These are phyloP conservation scores for Eretmocerus hayati DNA, from an alignment of 2,888 invertebrate genomes.

Conservation along the genomic window DNA sequence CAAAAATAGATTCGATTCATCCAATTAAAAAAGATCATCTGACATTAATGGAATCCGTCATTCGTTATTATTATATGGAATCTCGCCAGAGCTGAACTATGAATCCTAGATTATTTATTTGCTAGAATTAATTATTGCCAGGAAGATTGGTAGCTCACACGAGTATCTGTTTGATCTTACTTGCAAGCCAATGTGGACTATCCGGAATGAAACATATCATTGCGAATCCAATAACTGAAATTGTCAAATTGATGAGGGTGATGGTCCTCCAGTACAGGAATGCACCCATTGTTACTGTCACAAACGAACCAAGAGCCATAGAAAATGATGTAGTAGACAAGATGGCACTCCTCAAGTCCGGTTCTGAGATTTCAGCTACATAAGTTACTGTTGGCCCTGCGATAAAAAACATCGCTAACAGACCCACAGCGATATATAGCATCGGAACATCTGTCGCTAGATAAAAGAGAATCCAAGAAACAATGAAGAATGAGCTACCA, in stretches of 20 bases:
- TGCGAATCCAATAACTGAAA: conserved; percentile 59
- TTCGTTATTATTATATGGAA: too few relatives aligned
- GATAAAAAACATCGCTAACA: not conserved
- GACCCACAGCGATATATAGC: not conserved
- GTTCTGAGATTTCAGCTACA: conserved; percentile 2
- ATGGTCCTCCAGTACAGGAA: conserved; percentile 65
- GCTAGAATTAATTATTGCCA: too few relatives aligned
- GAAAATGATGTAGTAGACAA: conserved; percentile 44
- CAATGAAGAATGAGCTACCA: not conserved
- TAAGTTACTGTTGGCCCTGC: conserved; percentile 2
- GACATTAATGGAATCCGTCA: too few relatives aligned
- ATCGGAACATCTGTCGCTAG: not conserved
- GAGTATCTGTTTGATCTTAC: too few relatives aligned
- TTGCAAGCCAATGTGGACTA: conserved; percentile 73
- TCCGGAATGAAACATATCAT: conserved; percentile 68
- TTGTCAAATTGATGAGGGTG: conserved; percentile 59
- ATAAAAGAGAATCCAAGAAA: conserved; percentile 5
- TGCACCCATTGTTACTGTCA: conserved; percentile 67
- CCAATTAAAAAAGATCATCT: too few relatives aligned
- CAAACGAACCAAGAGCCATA: conserved; percentile 67
- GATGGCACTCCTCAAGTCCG: conserved; percentile 1
- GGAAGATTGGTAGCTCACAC: too few relatives aligned
- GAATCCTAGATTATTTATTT: too few relatives aligned
- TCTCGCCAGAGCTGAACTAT: too few relatives aligned
- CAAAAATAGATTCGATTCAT: too few relatives aligned